Evolutionary conservation across 1,140 invertebrate species (phyloP), one percentile per base, ranked within the genome.

Genomic region (Hycleus cichorii): DNA sequence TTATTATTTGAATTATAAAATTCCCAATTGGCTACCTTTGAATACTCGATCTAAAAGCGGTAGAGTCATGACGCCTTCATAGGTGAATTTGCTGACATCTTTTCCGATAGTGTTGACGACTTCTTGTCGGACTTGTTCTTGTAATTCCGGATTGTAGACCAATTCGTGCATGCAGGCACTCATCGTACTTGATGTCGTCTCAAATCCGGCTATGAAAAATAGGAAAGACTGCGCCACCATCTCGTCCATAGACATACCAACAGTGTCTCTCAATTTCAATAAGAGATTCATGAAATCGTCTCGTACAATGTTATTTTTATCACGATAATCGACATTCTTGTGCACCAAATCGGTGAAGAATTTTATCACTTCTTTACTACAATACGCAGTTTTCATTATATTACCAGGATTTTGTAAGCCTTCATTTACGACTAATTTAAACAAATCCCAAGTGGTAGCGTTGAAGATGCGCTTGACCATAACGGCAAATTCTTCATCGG

Each of bases 161-260:
- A 89, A 65, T 58, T 81, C 78, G 62, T 82, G 81, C 0, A 82
- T 59, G 2, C 75, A 68, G 57, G 79, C 82, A 0, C 75, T 68
- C 57, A 86, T 74, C 0, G 78, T 76, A 1, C 76, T 77, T 0
- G 84, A 78, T 4, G 83, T 78, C 0, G 86, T 86, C 40, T 88
- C 86, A 62, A 81, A 87, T 27, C 82, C 83, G 38, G 79, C 82
- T n/a, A 82, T 49, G 69, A 78, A 69, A 55, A 77, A 76, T 3
- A 75, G 47, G 43, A 77, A 64, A 32, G 65, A 47, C 59, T 77
- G 73, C 32, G 71, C 68, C 4, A 69, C 48, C 11, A 77, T 50
- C 57, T 63, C 47, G 32, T 48, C 27, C 11, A n/a, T 1, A 3
- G 40, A n/a, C 9, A 42, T 27, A 54, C 12, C n/a, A 27, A 54